Evolutionary conservation across 2,888 invertebrate genomes (phyloP), one percentile per base, ranked within the genome.

Genomic region (Tenthredo notha): DNA sequence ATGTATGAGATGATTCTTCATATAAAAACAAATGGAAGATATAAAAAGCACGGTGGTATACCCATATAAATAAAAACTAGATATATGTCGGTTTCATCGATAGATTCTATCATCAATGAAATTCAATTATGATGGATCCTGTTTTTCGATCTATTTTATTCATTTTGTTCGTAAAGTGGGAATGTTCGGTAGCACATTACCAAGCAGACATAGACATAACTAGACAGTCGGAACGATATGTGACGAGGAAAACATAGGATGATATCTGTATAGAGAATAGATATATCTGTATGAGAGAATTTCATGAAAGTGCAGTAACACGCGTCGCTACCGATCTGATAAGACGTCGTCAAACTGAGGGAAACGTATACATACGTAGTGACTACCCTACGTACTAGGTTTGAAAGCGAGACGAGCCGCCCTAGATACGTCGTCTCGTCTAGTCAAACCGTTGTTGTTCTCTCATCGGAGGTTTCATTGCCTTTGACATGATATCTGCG

Each of bases 371-470:
- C 9, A 9, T 75, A 29, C 9, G 3, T 75, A 12, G 65, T 65
- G 7, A 1, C 37, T 37, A 29, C 4, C 10, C 9, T 12, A 65
- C 33, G 33, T 29, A n/a, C 50, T 77, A 12, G 47, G 15, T n/a
- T 77, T 77, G 77, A 77, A 77, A 77, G 50, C 77, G 77, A 77
- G 77, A 77, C 77, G 50, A n/a, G n/a, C 33, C 40, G 50, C n/a
- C 50, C 50, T 29, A 77, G 77, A 77, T 54, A 50, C 77, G 77
- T 77, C 50, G 77, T 33, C n/a, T 74, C 21, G 74, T 43, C 74
- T 18, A 25, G 43, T 15, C n/a, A 43, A 43, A 43, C 74, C 33
- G n/a, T 50, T 54, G 77, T 77, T 77, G 77, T 77, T 77, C 50
- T 77, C 33, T 25, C 29, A 12, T 61, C 12, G 54, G 40, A 15